Base-by-base conservation (phyloP, 2,113 vertebrate genomes). In the Muntiacus muntjak region DNA sequence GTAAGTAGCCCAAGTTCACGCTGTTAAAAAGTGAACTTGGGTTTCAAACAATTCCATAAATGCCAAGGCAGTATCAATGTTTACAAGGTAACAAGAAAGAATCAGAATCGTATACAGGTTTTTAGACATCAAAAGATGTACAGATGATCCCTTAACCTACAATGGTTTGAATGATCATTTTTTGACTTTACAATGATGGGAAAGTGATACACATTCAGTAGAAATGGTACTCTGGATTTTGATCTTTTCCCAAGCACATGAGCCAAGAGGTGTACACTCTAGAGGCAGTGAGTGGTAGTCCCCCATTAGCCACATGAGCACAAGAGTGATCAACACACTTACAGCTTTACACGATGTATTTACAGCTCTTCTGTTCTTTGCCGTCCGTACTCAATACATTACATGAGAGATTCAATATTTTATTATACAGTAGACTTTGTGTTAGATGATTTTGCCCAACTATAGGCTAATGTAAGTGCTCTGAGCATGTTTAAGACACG, bases 101-200 rank as follows among this genome's bases (percentile, higher is more conserved):
- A 43, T 52, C 25, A 40, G 55, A 94, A 89, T 30, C 58, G 88
- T 21, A 78, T 36, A 55, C 11, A 82, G 5, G 45, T 94, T 95
- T 93, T 85, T n/a, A 58, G 91, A 62, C 28, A 82, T 57, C 30
- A 67, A 87, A 50, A n/a, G 11, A 79, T 95, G 28, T 33, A 83
- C 19, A 26, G n/a, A 55, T 13, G 79, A n/a, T 36, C 79, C 33
- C 79, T 7, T 84, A 47, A 55, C 52, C 52, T 84, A 55, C 50
- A n/a, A 55, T 55, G 23, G n/a, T 84, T 84, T 36, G 23, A 84
- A 36, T 55, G 8, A 55, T 55, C 52, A 36, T 36, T 16, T 83
- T 83, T 55, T 0, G 1, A 83, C 50, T 82, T 54, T 82, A 54
- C 52, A 40, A 15, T 36, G n/a, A 54, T 83, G 33, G 7, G 33